Evolutionary conservation across 1,140 invertebrate genomes (phyloP).

Genomic region (Tenebrio molitor): DNA sequence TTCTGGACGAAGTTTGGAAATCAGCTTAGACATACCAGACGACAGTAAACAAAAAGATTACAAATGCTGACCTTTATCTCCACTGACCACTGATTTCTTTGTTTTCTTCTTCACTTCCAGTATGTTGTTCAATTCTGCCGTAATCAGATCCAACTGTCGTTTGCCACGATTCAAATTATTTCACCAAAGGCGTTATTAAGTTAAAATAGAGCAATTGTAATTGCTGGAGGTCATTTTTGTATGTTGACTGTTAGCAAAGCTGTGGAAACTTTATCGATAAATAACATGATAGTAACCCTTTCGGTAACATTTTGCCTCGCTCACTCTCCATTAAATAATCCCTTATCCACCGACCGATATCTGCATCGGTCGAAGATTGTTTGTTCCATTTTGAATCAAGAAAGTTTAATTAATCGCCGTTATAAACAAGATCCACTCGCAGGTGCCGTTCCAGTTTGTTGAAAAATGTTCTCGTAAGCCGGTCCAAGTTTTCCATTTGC

Average conservation of each 20-base stretch:
- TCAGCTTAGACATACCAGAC: conserved; percentile 21
- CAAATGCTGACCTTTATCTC: background rate
- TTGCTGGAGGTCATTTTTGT: too few species aligned
- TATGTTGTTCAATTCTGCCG: too few species aligned
- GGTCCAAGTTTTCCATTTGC: conserved; percentile 1
- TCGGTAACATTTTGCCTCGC: too few species aligned
- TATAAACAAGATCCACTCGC: background rate
- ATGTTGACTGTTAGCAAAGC: too few species aligned
- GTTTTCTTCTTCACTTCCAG: too few species aligned
- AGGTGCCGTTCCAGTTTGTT: conserved; percentile 3
- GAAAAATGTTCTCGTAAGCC: background rate
- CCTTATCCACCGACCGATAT: background rate
- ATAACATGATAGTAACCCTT: too few species aligned
- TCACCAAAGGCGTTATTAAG: too few species aligned
- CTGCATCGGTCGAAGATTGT: conserved; percentile 4
- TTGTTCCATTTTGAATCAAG: too few species aligned
- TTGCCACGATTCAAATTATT: too few species aligned
- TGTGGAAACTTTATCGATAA: too few species aligned
- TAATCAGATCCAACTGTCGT: too few species aligned
- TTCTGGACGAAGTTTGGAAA: conserved; percentile 8
- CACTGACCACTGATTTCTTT: background rate
- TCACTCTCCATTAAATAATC: conserved; percentile 8
- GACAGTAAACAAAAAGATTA: background rate
- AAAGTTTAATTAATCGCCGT: background rate
- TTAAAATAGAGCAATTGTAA: too few species aligned